Conservation (phyloP, 2,113 vertebrate species). For the Indicator indicator region DNA sequence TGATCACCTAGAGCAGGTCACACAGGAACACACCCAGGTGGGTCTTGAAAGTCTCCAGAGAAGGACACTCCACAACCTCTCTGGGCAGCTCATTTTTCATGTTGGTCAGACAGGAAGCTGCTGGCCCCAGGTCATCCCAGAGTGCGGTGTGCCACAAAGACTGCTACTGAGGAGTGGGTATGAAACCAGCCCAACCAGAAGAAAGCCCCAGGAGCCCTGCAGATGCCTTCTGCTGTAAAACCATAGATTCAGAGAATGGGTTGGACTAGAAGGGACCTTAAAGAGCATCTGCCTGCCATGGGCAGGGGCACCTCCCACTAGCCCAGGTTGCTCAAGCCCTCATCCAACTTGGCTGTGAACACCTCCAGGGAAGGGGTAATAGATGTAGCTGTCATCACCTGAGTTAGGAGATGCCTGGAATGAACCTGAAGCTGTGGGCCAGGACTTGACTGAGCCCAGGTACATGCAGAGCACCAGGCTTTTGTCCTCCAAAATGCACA, state of each 20-base stretch:
- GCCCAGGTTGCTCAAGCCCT: too few relatives aligned
- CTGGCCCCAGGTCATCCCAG: neutral
- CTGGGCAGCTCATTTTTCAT: neutral
- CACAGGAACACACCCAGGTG: too few relatives aligned
- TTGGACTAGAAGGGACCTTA: too few relatives aligned
- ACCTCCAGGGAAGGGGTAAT: too few relatives aligned
- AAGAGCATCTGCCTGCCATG: too few relatives aligned
- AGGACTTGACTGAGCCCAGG: neutral
- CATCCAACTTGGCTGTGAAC: too few relatives aligned
- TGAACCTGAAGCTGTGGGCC: neutral
- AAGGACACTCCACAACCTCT: too few relatives aligned
- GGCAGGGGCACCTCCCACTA: too few relatives aligned
- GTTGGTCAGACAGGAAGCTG: neutral
- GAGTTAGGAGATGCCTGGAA: fast-evolving
- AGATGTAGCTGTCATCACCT: neutral
- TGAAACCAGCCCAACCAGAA: neutral
- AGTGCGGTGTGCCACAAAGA: neutral
- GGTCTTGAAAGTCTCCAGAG: too few relatives aligned
- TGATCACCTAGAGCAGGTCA: too few relatives aligned
- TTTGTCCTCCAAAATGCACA: neutral
- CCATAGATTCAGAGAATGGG: too few relatives aligned
- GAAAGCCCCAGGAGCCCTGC: neutral
- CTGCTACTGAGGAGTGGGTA: neutral
- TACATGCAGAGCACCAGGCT: neutral
- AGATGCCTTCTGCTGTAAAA: neutral